Base-by-base conservation (phyloP, 2,113 vertebrate genomes). In the Zosterops japonicus region DNA sequence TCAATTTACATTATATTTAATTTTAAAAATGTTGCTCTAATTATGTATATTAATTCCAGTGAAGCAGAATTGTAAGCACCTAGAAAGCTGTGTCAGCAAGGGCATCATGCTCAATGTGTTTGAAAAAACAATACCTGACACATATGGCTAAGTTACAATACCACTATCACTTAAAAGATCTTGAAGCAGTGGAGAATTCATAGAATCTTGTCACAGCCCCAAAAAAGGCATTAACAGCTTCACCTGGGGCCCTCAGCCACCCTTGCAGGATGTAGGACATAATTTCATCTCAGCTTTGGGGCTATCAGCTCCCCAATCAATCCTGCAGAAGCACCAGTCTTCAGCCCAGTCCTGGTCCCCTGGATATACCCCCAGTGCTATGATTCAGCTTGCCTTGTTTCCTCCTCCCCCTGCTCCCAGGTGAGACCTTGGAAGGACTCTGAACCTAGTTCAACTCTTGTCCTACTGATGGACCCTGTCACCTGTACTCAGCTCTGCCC, bases 361-460 rank as follows among this genome's bases (percentile, higher is more conserved):
- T 59, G 57, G 31, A 44, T 23, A 15, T 19, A 44, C 0, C 4
- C 31, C 31, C 23, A 76, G 39, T 8, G 11, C 18, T 41, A 1
- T 8, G 16, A 23, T 44, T 61, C 61, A 10, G 2, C 15, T 61
- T 75, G 15, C 21, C 18, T 74, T 59, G 31, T 31, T 57, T 18
- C 20, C 12, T 86, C 75, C 11, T 71, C 5, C 24, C 63, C 75
- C 46, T 86, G 18, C 25, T 24, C 24, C 7, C 33, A 63, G 39
- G 4, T 70, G 47, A 61, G 29, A 24, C 22, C 31, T 39, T 83
- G n/a, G 25, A 59, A 12, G 22, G 22, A 14, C 11, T n/a, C 53
- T 24, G 16, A 44, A 20, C 6, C 6, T 55, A 19, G 9, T 49
- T 91, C 28, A 14, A 31, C 0, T 0, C 22, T 44, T 71, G 22